Base-by-base conservation (phyloP, 2,888 invertebrate species). In the Pecten maximus region DNA sequence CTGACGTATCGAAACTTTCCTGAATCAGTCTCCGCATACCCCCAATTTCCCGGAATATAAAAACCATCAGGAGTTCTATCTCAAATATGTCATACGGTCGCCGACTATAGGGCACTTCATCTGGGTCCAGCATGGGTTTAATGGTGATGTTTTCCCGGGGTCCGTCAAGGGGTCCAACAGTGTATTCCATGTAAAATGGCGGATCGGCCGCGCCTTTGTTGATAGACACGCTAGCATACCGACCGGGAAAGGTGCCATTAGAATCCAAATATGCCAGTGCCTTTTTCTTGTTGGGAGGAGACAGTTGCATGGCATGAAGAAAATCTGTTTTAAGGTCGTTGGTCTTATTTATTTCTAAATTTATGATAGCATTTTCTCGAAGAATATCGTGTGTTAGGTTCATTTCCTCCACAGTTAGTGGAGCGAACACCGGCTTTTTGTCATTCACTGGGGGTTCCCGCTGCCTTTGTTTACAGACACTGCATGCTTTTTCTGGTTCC, bases 121-220 rank as follows among this genome's bases (percentile, higher is more conserved):
- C 93, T 19, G 91, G 90, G 23, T 88, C 60, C 23, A 91, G 89
- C 39, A 93, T 54, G 8, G 90, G 91, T 0, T 15, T 40, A 0
- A 90, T 88, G 12, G 88, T 91, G 15, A 94, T 90, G 39, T 89
- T 87, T 12, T 40, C 88, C 40, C 15, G 40, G 0, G 90, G 60
- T 23, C 91, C 92, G 15, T 90, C 91, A 2, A 94, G 90, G 0
- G 94, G 94, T 2, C 94, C 94, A 8, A 94, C 93, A 90, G 93
- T 93, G 89, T 94, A 94, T 74, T 94, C 93, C 94, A 94, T 94
- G 8, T 94, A 90, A 87, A 93, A 93, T 15, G 93, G 93, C 40
- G 74, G 54, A n/a, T 92, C 88, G 39, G 90, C 23, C 3, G 90
- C 44, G 15, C 94, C 94, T 10, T 93, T 90, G n/a, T 93, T 92